phyloP scores from a whole-genome alignment of 2,888 invertebrate genomes.

The Falcaria lacertinaria region DNA sequence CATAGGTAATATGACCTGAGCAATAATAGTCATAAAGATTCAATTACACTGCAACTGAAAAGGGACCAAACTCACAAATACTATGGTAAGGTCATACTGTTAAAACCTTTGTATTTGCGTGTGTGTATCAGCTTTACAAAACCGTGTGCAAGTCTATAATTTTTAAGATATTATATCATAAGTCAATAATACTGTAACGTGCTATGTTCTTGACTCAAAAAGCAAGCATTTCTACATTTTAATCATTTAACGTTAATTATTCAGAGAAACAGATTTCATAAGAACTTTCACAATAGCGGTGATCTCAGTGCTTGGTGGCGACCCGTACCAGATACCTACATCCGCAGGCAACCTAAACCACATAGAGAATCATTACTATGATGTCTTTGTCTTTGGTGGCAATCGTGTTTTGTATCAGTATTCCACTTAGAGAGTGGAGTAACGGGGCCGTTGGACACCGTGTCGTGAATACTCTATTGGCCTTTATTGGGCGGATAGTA shows the following conservation, averaged over 20 bases:
- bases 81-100: no score
- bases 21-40: no score
- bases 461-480: conserved; percentile 48
- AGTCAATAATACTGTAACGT: no score
- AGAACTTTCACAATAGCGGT: not conserved
- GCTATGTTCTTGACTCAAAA: no score
- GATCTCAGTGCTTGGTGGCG: conserved; percentile 3
- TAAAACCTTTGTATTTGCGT: no score
- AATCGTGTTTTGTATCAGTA: conserved; percentile 49
- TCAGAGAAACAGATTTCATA: not conserved
- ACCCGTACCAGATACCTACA: conserved; percentile 6
- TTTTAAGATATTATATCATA: no score
- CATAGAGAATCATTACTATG: conserved; percentile 34
- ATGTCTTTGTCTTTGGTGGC: conserved; percentile 23
- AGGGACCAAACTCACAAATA: no score
- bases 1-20: no score
- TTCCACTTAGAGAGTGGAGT: conserved; percentile 54
- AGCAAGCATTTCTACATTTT: no score
- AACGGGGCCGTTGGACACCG: conserved; percentile 46
- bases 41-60: no score
- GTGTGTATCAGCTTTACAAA: no score
- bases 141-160: no score
- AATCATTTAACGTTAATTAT: conserved; percentile 6
- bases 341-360: conserved; percentile 14
- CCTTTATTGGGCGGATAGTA: conserved; percentile 19